These are phyloP conservation scores for Poecilia latipinna DNA, from an alignment of 2,113 vertebrate genomes.

Conservation along the genomic window DNA sequence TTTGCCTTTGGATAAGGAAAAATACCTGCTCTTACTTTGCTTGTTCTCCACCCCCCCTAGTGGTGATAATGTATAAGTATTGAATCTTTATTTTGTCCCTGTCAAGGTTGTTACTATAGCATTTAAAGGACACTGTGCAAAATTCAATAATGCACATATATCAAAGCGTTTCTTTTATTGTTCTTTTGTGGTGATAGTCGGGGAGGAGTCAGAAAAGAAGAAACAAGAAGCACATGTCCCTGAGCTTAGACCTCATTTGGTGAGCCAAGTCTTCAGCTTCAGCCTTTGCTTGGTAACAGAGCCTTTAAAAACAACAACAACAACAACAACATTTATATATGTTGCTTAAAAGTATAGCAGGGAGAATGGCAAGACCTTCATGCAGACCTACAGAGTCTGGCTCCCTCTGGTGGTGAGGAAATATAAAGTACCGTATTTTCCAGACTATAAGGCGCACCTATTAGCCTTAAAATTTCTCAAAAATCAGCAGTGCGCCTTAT, in stretches of 20 bases:
- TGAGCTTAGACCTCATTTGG: background rate
- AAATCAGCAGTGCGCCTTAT: too few species aligned
- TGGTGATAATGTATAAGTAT: slow-evolving; percentile 8
- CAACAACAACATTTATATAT: background rate
- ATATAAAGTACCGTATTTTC: background rate
- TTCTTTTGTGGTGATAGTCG: background rate
- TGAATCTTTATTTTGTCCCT: background rate
- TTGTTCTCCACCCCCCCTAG: slow-evolving; percentile 50
- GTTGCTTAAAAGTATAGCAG: background rate
- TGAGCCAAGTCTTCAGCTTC: background rate
- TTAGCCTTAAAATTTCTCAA: too few species aligned
- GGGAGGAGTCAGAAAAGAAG: slow-evolving; percentile 2
- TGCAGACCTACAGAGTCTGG: background rate
- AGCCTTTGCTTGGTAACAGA: background rate
- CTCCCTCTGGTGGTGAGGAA: slow-evolving; percentile 48
- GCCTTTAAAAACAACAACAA: background rate
- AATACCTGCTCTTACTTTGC: background rate
- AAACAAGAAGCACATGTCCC: background rate
- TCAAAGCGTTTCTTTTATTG: slow-evolving; percentile 40
- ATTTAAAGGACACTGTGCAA: slow-evolving; percentile 31
- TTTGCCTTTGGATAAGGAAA: background rate
- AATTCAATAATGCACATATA: slow-evolving; percentile 28
- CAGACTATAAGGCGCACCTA: too few species aligned
- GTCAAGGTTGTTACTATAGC: slow-evolving; percentile 57
- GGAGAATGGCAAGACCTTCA: background rate